Percentiles rank a stretch among this genome's conserved stretches.
Conservation (phyloP, 1,140 invertebrate genomes). For the Temnothorax curvispinosus region DNA sequence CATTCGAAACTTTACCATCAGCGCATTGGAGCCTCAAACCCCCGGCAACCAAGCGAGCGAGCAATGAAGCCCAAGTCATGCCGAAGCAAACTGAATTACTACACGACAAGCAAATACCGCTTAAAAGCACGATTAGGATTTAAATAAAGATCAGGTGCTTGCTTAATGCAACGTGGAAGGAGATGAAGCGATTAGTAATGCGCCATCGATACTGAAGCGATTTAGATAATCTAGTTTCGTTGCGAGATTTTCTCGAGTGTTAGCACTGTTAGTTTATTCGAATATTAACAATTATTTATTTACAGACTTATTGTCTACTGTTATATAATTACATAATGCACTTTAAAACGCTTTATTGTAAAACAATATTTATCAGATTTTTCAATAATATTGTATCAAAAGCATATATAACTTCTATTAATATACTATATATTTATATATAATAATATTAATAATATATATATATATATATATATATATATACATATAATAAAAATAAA, state of each 20-base stretch:
- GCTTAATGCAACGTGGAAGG: background rate
- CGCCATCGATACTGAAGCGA: background rate
- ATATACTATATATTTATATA: too few species aligned
- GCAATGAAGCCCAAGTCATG: slow-evolving; percentile 54
- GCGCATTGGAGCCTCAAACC: slow-evolving; percentile 48
- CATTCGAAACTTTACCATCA: slow-evolving; percentile 73
- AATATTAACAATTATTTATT: background rate
- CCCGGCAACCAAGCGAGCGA: slow-evolving; percentile 21
- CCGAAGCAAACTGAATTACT: slow-evolving; percentile 56
- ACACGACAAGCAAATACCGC: slow-evolving; percentile 58
- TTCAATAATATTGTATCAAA: background rate
- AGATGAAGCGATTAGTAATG: slow-evolving; percentile 14
- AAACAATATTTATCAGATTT: background rate
- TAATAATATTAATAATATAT: too few species aligned
- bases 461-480: too few species aligned
- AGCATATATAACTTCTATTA: background rate
- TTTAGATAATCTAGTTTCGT: background rate
- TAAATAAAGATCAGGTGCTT: slow-evolving; percentile 39
- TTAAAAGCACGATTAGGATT: slow-evolving; percentile 67
- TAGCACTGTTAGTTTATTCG: background rate
- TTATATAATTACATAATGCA: background rate
- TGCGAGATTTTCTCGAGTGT: background rate
- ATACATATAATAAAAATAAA: too few species aligned
- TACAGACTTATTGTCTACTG: background rate
- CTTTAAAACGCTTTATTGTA: background rate